Conservation (phyloP, 2,113 vertebrate genomes). For the Melanerpes formicivorus region DNA sequence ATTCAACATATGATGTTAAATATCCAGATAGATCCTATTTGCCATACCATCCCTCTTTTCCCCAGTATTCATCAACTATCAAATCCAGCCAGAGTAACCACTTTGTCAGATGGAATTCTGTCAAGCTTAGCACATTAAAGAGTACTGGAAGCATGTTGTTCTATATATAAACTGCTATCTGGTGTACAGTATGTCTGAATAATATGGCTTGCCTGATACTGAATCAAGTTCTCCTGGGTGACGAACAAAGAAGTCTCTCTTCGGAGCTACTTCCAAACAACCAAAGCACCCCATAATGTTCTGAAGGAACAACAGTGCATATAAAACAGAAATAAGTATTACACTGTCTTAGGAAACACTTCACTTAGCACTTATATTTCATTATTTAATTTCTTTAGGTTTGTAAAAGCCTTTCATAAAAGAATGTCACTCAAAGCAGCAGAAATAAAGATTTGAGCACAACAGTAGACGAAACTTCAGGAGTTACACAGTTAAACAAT, state of each 20-base stretch:
- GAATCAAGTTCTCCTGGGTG: neutral
- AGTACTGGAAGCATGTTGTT: neutral
- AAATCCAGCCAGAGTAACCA: neutral
- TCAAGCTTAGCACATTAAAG: conserved; percentile 23
- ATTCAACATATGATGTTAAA: neutral
- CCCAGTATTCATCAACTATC: neutral
- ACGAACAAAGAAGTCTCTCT: neutral
- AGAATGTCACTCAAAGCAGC: rapidly evolving
- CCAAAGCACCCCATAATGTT: neutral
- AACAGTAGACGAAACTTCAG: neutral
- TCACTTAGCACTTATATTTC: neutral
- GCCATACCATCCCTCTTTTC: neutral
- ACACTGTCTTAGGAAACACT: neutral
- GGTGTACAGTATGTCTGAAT: neutral
- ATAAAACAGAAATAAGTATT: neutral
- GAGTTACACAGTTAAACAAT: neutral
- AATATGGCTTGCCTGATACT: neutral
- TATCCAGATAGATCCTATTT: neutral
- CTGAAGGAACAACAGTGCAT: neutral
- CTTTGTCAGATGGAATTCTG: conserved; percentile 7
- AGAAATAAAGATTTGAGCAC: neutral
- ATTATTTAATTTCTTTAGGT: neutral
- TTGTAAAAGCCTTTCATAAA: neutral
- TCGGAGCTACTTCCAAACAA: neutral
- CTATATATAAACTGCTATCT: conserved; percentile 24